Conservation (phyloP, 2,888 invertebrate species). For the Augochlorella aurata region DNA sequence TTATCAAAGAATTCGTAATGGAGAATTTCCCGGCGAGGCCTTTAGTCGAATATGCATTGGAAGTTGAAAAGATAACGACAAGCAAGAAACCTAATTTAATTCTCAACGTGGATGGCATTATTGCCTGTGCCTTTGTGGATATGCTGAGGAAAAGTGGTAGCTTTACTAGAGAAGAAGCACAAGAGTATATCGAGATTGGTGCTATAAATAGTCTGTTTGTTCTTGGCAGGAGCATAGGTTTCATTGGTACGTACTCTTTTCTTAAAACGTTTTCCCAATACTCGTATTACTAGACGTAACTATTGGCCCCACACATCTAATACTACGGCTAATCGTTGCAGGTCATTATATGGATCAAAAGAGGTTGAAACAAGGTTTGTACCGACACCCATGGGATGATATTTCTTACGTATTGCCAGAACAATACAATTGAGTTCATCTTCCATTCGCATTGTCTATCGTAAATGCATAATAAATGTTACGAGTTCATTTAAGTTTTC, state of each 20-base stretch:
- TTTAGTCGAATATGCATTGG: slow-evolving; percentile 96
- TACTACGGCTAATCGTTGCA: slow-evolving; percentile 78
- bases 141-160: slow-evolving; percentile 96
- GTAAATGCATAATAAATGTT: slow-evolving; percentile 64
- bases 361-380: slow-evolving; percentile 98
- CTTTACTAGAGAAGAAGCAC: slow-evolving; percentile 98
- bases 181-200: slow-evolving; percentile 98
- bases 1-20: slow-evolving; percentile 97
- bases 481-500: slow-evolving; percentile 53
- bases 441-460: slow-evolving; percentile 60
- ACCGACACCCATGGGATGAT: slow-evolving; percentile 99
- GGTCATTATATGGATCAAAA: slow-evolving; percentile 99
- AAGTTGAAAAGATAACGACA: slow-evolving; percentile 99
- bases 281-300: no score
- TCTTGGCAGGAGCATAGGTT: slow-evolving; percentile 98
- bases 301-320: not conserved
- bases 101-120: slow-evolving; percentile 99
- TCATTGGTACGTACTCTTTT: slow-evolving; percentile 88
- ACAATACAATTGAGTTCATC: slow-evolving; percentile 83
- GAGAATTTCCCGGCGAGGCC: slow-evolving; percentile 97
- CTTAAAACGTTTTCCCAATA: not conserved
- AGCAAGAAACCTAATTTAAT: slow-evolving; percentile 99
- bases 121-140: slow-evolving; percentile 98
- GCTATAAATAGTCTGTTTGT: slow-evolving; percentile 99
- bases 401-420: slow-evolving; percentile 94